A percentile compares a stretch with the other conserved stretches of the same genome.
Evolutionary conservation across 2,888 invertebrate species (phyloP).

Genomic region (Brachyopa scutellaris): DNA sequence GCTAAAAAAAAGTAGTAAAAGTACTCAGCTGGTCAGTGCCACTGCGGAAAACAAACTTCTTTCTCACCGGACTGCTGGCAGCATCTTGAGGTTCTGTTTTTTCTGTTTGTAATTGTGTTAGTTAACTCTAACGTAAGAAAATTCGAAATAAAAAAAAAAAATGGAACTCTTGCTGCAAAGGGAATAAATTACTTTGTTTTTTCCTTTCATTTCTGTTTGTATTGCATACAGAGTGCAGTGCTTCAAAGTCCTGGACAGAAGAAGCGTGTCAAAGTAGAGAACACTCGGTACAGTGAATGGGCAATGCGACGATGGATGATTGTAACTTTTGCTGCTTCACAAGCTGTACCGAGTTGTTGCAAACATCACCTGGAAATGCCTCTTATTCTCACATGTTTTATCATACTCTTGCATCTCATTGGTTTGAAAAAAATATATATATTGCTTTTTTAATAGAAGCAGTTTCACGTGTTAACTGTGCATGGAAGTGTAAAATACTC

Average conservation of each 20-base stretch:
- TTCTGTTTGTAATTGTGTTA: slow-evolving; percentile 54
- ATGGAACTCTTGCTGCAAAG: slow-evolving; percentile 51
- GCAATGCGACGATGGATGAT: slow-evolving; percentile 28
- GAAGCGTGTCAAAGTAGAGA: slow-evolving; percentile 58
- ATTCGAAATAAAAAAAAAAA: slow-evolving; percentile 31
- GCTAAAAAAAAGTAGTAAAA: slow-evolving; percentile 33
- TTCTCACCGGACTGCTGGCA: slow-evolving; percentile 25
- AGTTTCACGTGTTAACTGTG: slow-evolving; percentile 7
- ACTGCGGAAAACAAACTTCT: slow-evolving; percentile 14
- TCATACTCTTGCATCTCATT: slow-evolving; percentile 59
- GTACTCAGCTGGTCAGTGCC: slow-evolving; percentile 4
- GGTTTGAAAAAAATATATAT: slow-evolving; percentile 17
- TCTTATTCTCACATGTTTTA: slow-evolving; percentile 56
- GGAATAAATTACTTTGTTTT: slow-evolving; percentile 58
- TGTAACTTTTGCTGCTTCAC: slow-evolving; percentile 37
- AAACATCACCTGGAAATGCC: slow-evolving; percentile 47
- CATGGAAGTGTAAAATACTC: neutral
- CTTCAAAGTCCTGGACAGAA: slow-evolving; percentile 52
- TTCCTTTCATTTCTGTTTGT: neutral
- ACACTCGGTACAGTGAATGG: slow-evolving; percentile 38
- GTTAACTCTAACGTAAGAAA: slow-evolving; percentile 46
- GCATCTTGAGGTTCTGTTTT: slow-evolving; percentile 39
- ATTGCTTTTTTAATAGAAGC: neutral
- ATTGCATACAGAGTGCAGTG: neutral
- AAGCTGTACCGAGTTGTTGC: slow-evolving; percentile 50